Evolutionary conservation across 2,888 invertebrate species (phyloP).

Genomic region (Molanna angustata): DNA sequence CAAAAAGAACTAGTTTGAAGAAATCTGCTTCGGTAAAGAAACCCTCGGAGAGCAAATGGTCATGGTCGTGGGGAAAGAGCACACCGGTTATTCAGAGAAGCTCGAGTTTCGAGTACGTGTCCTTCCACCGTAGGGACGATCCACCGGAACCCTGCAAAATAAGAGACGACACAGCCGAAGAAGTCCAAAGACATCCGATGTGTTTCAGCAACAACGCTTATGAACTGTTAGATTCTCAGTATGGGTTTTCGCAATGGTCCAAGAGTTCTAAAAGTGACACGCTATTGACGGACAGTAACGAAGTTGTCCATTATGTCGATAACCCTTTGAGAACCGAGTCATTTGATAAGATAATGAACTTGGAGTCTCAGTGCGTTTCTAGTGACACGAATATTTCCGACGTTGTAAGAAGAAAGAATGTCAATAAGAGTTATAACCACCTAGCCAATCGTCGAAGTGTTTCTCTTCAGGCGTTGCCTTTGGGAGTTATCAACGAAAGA

Average conservation of each 20-base stretch:
- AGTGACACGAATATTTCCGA: slow-evolving; percentile 39
- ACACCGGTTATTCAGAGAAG: too few relatives aligned
- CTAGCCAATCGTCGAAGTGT: slow-evolving; percentile 7
- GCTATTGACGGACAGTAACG: neutral
- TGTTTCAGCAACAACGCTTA: too few relatives aligned
- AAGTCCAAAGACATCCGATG: too few relatives aligned
- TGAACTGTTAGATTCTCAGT: too few relatives aligned
- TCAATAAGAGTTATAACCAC: neutral
- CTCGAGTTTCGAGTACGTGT: slow-evolving; percentile 47
- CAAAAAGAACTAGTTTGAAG: too few relatives aligned
- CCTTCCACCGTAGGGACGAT: neutral
- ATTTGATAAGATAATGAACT: neutral
- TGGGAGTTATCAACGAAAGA: neutral
- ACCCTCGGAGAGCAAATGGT: too few relatives aligned
- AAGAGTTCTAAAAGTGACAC: neutral
- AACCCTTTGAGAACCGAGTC: neutral
- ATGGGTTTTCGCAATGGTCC: too few relatives aligned
- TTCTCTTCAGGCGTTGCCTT: slow-evolving; percentile 7
- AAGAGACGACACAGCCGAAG: too few relatives aligned
- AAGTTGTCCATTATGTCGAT: neutral
- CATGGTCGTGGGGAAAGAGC: too few relatives aligned
- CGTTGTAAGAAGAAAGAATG: neutral
- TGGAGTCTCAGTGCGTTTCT: slow-evolving; percentile 38
- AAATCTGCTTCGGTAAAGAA: too few relatives aligned
- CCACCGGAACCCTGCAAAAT: neutral